A percentile compares a stretch with the other conserved stretches of the same genome.
Conservation (phyloP, 2,888 invertebrate genomes). For the Biston stratarius region DNA sequence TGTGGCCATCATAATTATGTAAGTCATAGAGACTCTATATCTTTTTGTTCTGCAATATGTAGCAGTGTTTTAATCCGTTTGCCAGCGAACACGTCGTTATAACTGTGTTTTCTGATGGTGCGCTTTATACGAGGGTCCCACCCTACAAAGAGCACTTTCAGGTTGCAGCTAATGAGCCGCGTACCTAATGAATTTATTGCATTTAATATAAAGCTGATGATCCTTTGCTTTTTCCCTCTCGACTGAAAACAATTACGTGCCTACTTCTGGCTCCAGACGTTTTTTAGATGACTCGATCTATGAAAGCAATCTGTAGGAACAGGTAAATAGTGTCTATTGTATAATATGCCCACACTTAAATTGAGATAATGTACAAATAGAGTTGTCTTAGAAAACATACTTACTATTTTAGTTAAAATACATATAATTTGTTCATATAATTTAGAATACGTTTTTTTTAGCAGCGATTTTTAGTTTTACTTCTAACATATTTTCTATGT, state of each 20-base stretch:
- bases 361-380: too few relatives aligned
- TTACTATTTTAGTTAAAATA: too few relatives aligned
- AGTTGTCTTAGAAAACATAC: too few relatives aligned
- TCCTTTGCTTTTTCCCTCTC: constrained; percentile 16
- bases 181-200: constrained; percentile 48
- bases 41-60: constrained; percentile 47
- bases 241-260: background rate
- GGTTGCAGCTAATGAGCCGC: constrained; percentile 63
- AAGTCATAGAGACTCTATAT: constrained; percentile 43
- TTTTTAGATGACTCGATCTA: background rate
- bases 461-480: too few relatives aligned
- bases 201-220: constrained; percentile 28
- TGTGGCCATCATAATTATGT: background rate
- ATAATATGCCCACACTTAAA: too few relatives aligned
- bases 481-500: too few relatives aligned
- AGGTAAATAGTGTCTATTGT: too few relatives aligned
- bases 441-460: too few relatives aligned
- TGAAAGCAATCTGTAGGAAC: too few relatives aligned
- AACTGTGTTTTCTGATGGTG: constrained; percentile 54
- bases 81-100: constrained; percentile 64
- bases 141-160: constrained; percentile 60
- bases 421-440: too few relatives aligned
- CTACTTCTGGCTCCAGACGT: background rate
- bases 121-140: constrained; percentile 57
- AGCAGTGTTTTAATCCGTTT: constrained; percentile 62